Percentiles rank a stretch among this genome's conserved stretches.
Conservation (phyloP, 37 sponge, comb jelly and placozoan genomes). For the Agelas oroides region DNA sequence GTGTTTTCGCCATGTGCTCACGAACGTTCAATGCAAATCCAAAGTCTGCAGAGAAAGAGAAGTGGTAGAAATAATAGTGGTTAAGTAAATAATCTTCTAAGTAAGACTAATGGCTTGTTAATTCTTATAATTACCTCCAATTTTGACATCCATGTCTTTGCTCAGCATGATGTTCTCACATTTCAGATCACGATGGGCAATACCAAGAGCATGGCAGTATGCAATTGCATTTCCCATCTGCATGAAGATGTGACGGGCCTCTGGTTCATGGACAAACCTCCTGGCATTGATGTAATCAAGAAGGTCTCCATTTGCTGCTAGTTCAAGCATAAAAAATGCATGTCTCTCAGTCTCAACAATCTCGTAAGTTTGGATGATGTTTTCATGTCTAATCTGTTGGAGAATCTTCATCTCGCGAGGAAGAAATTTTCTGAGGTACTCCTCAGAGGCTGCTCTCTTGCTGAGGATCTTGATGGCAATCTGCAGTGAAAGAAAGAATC, state of each 20-base stretch:
- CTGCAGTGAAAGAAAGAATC: constrained; percentile 37
- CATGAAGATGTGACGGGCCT: constrained; percentile 67
- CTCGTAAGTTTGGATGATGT: constrained; percentile 66
- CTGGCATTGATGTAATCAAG: constrained; percentile 90
- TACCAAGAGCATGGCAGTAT: constrained; percentile 66
- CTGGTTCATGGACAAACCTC: constrained; percentile 70
- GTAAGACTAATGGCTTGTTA: too few relatives aligned
- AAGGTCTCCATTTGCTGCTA: constrained; percentile 91
- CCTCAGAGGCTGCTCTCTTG: constrained; percentile 82
- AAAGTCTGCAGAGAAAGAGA: constrained; percentile 72
- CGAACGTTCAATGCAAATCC: constrained; percentile 77
- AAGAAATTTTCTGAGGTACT: constrained; percentile 87
- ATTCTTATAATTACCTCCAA: too few relatives aligned
- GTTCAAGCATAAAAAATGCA: constrained; percentile 88
- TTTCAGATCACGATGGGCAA: constrained; percentile 92
- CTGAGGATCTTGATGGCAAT: constrained; percentile 90
- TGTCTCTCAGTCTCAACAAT: constrained; percentile 79
- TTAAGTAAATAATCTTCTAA: neutral
- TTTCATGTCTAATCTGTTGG: constrained; percentile 66
- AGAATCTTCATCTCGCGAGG: constrained; percentile 86
- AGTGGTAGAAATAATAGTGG: neutral
- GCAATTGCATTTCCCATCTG: constrained; percentile 72
- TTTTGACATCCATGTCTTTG: constrained; percentile 76
- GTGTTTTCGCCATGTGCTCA: constrained; percentile 54
- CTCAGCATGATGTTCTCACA: constrained; percentile 94